Evolutionary conservation across 2,797 vertebrate genomes (phyloP).

Genomic region (Falco naumanni): DNA sequence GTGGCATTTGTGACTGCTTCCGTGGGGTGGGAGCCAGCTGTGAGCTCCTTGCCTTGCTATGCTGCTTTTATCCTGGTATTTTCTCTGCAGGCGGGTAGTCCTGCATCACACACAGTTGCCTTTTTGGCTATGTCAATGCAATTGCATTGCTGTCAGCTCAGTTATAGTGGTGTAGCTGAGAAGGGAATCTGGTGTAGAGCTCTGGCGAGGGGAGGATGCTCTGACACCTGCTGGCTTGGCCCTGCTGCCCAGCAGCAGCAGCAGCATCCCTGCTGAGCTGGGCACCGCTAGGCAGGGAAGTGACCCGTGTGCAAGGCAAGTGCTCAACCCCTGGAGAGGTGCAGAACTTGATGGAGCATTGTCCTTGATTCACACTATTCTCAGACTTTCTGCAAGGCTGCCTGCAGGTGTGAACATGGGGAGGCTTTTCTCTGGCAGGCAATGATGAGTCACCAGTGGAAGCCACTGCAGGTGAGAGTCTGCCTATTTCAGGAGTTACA

Average conservation of each 20-base stretch:
- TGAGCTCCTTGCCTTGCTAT: background rate
- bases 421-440: background rate
- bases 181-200: background rate
- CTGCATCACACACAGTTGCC: background rate
- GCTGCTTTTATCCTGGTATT: background rate
- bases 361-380: background rate
- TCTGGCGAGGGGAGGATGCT: rapidly evolving
- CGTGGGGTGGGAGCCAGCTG: background rate
- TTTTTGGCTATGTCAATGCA: background rate
- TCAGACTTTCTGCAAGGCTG: background rate
- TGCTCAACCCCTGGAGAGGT: background rate
- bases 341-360: rapidly evolving
- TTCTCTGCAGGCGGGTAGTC: background rate
- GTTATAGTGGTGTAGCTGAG: background rate
- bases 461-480: background rate
- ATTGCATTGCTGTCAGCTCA: background rate
- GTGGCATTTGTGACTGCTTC: background rate
- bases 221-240: rapidly evolving
- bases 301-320: background rate
- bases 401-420: background rate
- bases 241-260: rapidly evolving
- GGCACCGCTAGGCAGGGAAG: background rate
- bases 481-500: background rate
- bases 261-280: background rate
- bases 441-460: background rate